Percentiles rank a stretch among this genome's conserved stretches.
These are phyloP conservation scores for Isoperla grammatica DNA, from an alignment of 2,888 invertebrate species.

Conservation along the genomic window DNA sequence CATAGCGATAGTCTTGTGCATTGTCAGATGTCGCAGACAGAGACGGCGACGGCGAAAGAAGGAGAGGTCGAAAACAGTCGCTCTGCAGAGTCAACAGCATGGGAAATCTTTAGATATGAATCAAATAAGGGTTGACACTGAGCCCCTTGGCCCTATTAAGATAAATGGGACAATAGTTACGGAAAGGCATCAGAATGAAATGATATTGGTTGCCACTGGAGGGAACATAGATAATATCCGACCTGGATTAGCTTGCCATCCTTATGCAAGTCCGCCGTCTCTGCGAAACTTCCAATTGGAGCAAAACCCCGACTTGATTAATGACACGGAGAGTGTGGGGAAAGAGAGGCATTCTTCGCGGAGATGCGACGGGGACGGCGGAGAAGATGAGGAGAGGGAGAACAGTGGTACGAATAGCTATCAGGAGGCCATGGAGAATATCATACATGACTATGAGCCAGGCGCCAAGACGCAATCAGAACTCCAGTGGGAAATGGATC, in stretches of 20 bases:
- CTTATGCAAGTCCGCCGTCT: slow-evolving; percentile 52
- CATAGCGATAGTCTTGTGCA: slow-evolving; percentile 55
- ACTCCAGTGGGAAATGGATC: slow-evolving; percentile 9
- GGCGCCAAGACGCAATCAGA: slow-evolving; percentile 11
- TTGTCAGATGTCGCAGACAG: slow-evolving; percentile 34
- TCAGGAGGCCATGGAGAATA: slow-evolving; percentile 39
- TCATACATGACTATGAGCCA: slow-evolving; percentile 36
- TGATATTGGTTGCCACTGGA: slow-evolving; percentile 42
- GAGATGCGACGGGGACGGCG: slow-evolving; percentile 35
- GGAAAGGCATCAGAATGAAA: slow-evolving; percentile 50
- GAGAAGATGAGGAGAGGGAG: slow-evolving; percentile 43
- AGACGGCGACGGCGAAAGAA: slow-evolving; percentile 40
- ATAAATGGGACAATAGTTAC: slow-evolving; percentile 53
- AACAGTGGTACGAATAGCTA: slow-evolving; percentile 36
- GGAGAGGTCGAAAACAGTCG: slow-evolving; percentile 43
- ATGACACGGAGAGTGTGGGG: slow-evolving; percentile 63
- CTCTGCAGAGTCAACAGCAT: slow-evolving; percentile 48
- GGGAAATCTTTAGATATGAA: slow-evolving; percentile 34
- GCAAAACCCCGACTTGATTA: slow-evolving; percentile 74
- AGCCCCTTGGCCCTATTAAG: slow-evolving; percentile 43
- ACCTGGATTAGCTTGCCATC: slow-evolving; percentile 38
- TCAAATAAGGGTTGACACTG: slow-evolving; percentile 48
- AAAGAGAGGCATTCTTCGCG: slow-evolving; percentile 43
- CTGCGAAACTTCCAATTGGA: slow-evolving; percentile 51
- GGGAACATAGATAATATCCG: slow-evolving; percentile 20